Evolutionary conservation across 1,140 invertebrate genomes (phyloP), one percentile per base, ranked within the genome.

Genomic region (Centruroides vittatus): DNA sequence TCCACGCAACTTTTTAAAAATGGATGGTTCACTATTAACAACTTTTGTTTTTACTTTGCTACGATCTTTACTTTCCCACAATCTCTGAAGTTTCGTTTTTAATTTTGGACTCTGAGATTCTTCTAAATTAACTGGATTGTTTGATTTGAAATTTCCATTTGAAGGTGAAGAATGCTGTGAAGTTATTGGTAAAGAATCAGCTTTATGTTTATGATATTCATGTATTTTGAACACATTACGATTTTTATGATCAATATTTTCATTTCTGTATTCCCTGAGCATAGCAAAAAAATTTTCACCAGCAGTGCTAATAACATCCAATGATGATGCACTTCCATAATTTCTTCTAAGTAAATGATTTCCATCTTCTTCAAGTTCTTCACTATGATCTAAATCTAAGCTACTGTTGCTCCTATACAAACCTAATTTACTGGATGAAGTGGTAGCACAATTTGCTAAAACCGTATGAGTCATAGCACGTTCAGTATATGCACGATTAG

Each of bases 211-310:
- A 49, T 84, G 70, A 64, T 82, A 80, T 66, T 86, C 83, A 0
- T 80, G 76, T 49, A 75, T 72, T 58, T 70, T 70, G 12, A 72
- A 69, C 10, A 82, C 80, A 12, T 79, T 78, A 0, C 79, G 80
- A 63, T 79, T 81, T 35, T 84, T 73, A 69, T 86, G 81, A 66
- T 86, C 81, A n/a, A 75, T 72, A 35, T 65, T 62, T 11, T 60
- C 57, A 12, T 56, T 60, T n/a, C 80, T 71, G 67, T 84, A 82
- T 70, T 74, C 73, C 57, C 86, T 84, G 8, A 91, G 79, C 84
- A 92, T 86, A 7, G 83, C 84, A 73, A 86, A 86, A 70, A 88
- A 84, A 64, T 82, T 82, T 57, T 86, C 84, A 47, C 78, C 77
- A n/a, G 72, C 73, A 13, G 73, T 71, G 46, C 70, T 70, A 48